Percentiles rank a stretch among this genome's conserved stretches.
Evolutionary conservation across 2,113 vertebrate genomes (phyloP).

Genomic region (Ivindomyrus marchei): DNA sequence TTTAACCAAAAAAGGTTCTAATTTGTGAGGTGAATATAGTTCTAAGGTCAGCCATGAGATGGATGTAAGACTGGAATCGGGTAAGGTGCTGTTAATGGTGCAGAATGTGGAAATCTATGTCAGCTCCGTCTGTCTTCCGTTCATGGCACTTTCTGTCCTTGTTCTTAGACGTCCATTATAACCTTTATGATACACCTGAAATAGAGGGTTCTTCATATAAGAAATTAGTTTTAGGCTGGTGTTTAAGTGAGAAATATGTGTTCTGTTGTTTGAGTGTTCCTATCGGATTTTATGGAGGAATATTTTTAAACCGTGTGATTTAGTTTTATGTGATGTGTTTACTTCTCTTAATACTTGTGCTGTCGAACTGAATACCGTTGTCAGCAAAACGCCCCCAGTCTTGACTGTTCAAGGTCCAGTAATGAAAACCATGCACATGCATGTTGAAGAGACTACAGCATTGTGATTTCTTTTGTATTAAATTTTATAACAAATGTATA

Average conservation of each 20-base stretch:
- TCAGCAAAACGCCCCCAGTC: neutral
- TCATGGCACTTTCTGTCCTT: neutral
- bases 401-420: neutral
- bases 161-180: neutral
- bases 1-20: neutral
- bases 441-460: neutral
- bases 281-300: neutral
- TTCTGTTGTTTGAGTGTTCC: neutral
- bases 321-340: neutral
- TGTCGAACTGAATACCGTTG: neutral
- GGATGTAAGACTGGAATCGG: neutral
- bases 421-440: neutral
- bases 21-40: slow-evolving; percentile 7
- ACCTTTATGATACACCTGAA: slow-evolving; percentile 2
- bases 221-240: neutral
- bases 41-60: neutral
- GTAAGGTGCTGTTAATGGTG: neutral
- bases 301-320: neutral
- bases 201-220: neutral
- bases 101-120: neutral
- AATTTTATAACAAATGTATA: neutral
- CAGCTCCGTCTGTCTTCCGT: neutral
- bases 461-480: neutral
- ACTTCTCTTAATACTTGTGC: neutral
- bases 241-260: neutral